Evolutionary conservation across 37 sponge, comb jelly and placozoan species (phyloP), one percentile per base, ranked within the genome.

Genomic region (Amphimedon queenslandica): DNA sequence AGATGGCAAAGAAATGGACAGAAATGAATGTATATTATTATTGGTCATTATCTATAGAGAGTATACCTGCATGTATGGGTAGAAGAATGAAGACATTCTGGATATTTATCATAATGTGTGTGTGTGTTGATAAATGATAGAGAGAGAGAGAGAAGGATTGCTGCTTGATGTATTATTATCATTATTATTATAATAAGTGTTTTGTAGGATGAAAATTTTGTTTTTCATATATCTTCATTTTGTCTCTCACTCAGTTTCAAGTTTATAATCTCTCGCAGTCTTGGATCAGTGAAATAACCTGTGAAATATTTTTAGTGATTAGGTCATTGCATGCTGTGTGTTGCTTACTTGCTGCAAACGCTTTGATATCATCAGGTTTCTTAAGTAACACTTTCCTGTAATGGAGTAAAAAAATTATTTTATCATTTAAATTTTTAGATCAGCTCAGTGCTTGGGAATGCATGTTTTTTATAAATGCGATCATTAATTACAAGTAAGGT

Each of bases 271-370:
- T n/a, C n/a, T n/a, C n/a, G n/a, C n/a, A n/a, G 58, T 11, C 1
- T 0, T 2, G 74, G 57, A 72, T 84, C 85, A 36, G 69, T 84
- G 85, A 84, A 84, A 41, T 77, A 84, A 40, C 63, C 84, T 84
- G 41, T 34, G n/a, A 57, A 58, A 35, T 11, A 2, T n/a, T 16
- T 16, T 27, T 36, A 31, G 63, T n/a, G 28, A 3, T 2, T 18
- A 8, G 13, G 13, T 47, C 8, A 47, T 13, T 47, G 53, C 53
- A 47, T 47, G 53, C 13, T 8, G 55, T 27, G 57, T 1, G 21
- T 25, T n/a, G 6, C 69, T 37, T 58, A 87, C 92, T 87, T 70
- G 92, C 80, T 57, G 88, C 92, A 83, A 79, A 87, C 55, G 69
- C 77, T 58, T 63, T 79, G 38, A 92, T 76, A 23, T 83, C 79